Evolutionary conservation across 2,797 vertebrate species (phyloP), one percentile per base, ranked within the genome.

Genomic region (Streptopelia turtur): DNA sequence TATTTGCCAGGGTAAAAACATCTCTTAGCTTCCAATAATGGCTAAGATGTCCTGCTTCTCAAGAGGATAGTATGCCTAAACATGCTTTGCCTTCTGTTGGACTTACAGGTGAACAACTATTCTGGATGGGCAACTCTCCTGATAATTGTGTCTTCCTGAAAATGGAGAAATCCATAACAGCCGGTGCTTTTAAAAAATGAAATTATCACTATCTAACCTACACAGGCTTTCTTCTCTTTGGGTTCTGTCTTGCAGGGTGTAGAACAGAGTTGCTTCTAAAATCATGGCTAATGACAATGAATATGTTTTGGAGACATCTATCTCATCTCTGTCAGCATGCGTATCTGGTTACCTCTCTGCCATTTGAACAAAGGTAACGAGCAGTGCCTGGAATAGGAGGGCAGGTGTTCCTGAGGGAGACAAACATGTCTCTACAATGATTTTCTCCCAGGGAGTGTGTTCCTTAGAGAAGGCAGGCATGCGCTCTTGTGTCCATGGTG

Each of bases 371-470:
- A n/a, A 74, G n/a, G 18, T 31, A 43, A 33, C 28, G 59, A 74
- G 35, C n/a, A 30, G 10, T 24, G 7, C 31, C n/a, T 76, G 56
- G 59, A 61, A 35, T 2, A 6, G 53, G 37, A 65, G 81, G 43
- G 25, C 23, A 70, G 53, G 17, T 1, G 1, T 49, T 90, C 45
- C 57, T 53, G 22, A 57, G 14, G 22, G 33, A 71, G 5, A 23
- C 15, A 5, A 24, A 17, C 17, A 6, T 1, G 4, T 7, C 14
- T 89, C 20, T 81, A 37, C 1, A 2, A 37, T 4, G 2, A 13
- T 56, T 77, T 91, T 75, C 41, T 83, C 13, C 64, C 20, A 10
- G 43, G 28, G 15, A 83, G 39, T 0, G 0, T 17, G 24, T 53
- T 60, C 41, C n/a, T 66, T n/a, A 39, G 31, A 31, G 23, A 55